Conservation (phyloP, 23 tunicate genomes). For the Trididemnum miniatum region DNA sequence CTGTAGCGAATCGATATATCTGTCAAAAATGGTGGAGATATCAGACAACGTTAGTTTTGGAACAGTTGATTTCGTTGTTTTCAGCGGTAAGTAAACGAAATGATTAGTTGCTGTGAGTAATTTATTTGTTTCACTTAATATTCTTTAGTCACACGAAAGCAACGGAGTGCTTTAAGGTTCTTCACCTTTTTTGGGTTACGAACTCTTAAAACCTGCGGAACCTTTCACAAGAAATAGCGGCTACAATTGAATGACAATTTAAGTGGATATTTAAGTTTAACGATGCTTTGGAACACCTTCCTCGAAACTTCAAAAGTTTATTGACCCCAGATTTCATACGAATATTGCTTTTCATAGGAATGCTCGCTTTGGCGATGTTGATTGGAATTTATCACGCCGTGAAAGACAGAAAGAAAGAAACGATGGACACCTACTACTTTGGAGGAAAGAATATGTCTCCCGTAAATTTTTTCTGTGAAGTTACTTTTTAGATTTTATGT, state of each 20-base stretch:
- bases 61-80: conserved; percentile 11
- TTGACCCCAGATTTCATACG: background rate
- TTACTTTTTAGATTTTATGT: too few relatives aligned
- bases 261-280: too few relatives aligned
- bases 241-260: too few relatives aligned
- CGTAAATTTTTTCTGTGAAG: background rate
- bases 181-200: background rate
- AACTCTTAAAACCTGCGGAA: background rate
- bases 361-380: background rate
- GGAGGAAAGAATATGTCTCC: conserved; percentile 27
- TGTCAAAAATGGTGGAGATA: background rate
- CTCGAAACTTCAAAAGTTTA: background rate
- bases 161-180: background rate
- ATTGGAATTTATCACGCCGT: conserved; percentile 14
- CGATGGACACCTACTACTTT: background rate
- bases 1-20: too few relatives aligned
- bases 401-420: conserved; percentile 6
- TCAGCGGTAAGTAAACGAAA: background rate
- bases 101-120: background rate
- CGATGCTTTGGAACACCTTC: too few relatives aligned
- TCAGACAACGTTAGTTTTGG: background rate
- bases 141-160: background rate
- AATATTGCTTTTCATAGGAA: background rate
- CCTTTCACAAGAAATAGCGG: too few relatives aligned
- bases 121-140: background rate